Evolutionary conservation across 2,888 invertebrate genomes (phyloP), one percentile per base, ranked within the genome.

Genomic region (Alentia gelatinosa): DNA sequence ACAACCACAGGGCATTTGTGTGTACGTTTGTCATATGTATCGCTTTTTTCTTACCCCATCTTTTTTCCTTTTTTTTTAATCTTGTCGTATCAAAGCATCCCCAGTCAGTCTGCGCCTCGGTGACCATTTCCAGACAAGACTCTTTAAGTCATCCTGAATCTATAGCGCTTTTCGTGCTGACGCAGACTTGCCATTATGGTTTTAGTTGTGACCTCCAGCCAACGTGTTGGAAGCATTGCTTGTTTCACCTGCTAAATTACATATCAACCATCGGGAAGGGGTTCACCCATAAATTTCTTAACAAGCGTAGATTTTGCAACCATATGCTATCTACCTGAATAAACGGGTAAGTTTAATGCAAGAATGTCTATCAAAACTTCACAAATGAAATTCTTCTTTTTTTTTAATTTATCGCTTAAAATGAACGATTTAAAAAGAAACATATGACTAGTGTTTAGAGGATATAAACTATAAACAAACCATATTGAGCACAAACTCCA

Each of bases 1-100:
- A 68, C 68, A 68, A 68, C 68, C 68, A 68, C 68, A 68, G 68
- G 68, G 68, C 33, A 68, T 68, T 68, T 68, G 56, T 56, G n/a
- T n/a, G 56, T 56, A 56, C 56, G 56, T n/a, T 56, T 56, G 56
- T 19, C 56, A 56, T 56, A 56, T n/a, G 56, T 56, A 56, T 56
- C 56, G 56, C n/a, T 4, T n/a, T n/a, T n/a, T n/a, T n/a, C n/a
- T n/a, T n/a, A 56, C 56, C 56, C 56, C 56, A n/a, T 19, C 3
- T 56, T 56, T 56, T 56, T n/a, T 56, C 56, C n/a, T n/a, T n/a
- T n/a, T n/a, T n/a, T n/a, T n/a, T n/a, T n/a, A n/a, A n/a, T n/a
- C n/a, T n/a, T n/a, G 56, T 56, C 56, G 19, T 56, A 56, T 56
- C 1, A 56, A 56, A 56, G 19, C 56, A 56, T n/a, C 56, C 47